phyloP scores from a whole-genome alignment of 2,113 vertebrate species.

The Sylvilagus bachmani region DNA sequence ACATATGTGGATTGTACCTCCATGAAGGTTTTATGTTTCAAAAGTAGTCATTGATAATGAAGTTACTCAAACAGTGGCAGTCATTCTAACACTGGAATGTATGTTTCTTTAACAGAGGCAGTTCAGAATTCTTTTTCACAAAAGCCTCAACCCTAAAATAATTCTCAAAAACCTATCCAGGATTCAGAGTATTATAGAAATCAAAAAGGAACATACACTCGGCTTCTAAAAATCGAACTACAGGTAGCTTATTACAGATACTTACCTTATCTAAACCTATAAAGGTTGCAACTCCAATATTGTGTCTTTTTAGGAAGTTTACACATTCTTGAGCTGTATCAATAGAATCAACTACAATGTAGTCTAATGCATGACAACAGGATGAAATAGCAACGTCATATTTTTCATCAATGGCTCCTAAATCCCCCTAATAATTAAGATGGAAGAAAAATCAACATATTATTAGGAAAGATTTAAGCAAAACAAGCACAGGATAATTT shows the following conservation, averaged over 20 bases:
- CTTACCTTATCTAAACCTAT: slow-evolving; percentile 97
- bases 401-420: slow-evolving; percentile 96
- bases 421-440: slow-evolving; percentile 91
- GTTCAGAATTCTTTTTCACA: background rate
- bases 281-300: slow-evolving; percentile 95
- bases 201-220: background rate
- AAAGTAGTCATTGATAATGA: background rate
- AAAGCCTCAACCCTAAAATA: background rate
- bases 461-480: slow-evolving; percentile 7
- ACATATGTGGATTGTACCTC: background rate
- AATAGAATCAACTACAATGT: slow-evolving; percentile 98
- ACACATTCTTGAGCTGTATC: slow-evolving; percentile 97
- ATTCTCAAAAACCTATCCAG: background rate
- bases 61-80: background rate
- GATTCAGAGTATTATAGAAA: slow-evolving; percentile 21
- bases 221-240: slow-evolving; percentile 21
- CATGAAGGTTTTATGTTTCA: background rate
- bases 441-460: background rate
- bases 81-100: background rate
- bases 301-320: slow-evolving; percentile 94
- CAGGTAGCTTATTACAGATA: background rate
- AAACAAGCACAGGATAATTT: background rate
- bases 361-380: slow-evolving; percentile 94
- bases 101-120: background rate
- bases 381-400: slow-evolving; percentile 97